A percentile compares a stretch with the other conserved stretches of the same genome.
Evolutionary conservation across 1,140 invertebrate genomes (phyloP).

Genomic region (Archivesica marissinica): DNA sequence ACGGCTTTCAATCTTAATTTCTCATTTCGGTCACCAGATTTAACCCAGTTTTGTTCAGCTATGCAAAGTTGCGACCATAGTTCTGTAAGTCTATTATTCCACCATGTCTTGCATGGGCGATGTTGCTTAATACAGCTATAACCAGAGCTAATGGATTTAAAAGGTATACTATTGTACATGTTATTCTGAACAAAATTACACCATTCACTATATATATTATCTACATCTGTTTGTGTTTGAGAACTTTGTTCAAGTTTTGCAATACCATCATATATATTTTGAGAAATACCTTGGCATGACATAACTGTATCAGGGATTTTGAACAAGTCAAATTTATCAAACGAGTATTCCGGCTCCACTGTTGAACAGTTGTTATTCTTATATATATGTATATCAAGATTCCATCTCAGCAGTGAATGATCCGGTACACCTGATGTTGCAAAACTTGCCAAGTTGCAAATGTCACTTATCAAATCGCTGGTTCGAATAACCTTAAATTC

Average conservation of each 20-base stretch:
- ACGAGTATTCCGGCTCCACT: background rate
- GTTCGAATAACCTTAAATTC: conserved; percentile 30
- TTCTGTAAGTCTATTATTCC: background rate
- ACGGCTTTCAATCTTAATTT: background rate
- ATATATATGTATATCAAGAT: background rate
- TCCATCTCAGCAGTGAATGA: conserved; percentile 4
- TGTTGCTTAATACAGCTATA: background rate
- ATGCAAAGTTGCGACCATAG: background rate
- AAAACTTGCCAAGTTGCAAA: background rate
- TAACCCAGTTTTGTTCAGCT: background rate
- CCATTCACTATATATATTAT: background rate
- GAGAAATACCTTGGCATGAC: background rate
- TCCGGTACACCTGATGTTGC: background rate
- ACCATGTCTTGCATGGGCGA: background rate
- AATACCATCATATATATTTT: background rate
- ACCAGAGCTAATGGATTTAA: background rate
- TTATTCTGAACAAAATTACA: background rate
- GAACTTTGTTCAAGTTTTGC: background rate
- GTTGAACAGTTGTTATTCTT: background rate
- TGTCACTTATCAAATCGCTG: conserved; percentile 21
- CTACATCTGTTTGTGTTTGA: background rate
- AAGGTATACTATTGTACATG: background rate
- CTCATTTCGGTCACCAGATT: background rate
- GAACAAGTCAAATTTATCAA: background rate
- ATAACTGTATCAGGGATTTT: background rate